Evolutionary conservation across 2,113 vertebrate genomes (phyloP).

Genomic region (Raja brachyura): DNA sequence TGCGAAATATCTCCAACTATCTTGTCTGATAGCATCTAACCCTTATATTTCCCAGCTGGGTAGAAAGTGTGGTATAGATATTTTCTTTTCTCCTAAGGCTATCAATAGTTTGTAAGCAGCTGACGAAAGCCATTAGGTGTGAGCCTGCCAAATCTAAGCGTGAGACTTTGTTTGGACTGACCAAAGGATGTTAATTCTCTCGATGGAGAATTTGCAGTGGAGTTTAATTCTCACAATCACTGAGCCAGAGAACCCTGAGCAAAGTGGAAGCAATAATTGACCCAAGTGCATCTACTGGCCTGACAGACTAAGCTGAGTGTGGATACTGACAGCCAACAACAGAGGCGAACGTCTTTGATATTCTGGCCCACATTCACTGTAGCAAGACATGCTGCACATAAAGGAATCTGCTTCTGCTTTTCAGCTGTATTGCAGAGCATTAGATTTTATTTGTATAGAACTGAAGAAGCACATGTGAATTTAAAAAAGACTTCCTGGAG

Average conservation of each 20-base stretch:
- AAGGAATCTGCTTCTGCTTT: neutral
- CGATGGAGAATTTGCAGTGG: too few relatives aligned
- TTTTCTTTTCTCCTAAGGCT: neutral
- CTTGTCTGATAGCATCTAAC: neutral
- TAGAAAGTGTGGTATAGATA: neutral
- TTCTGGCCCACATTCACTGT: neutral
- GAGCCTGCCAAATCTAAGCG: neutral
- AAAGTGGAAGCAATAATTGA: slow-evolving; percentile 2
- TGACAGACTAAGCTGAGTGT: neutral
- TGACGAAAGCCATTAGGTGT: neutral
- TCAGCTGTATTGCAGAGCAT: neutral
- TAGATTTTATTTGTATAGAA: neutral
- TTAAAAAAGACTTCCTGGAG: neutral
- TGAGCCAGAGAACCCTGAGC: neutral
- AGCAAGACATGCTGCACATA: neutral
- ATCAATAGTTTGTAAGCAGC: neutral
- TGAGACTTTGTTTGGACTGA: neutral
- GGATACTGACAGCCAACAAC: neutral
- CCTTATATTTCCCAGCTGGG: neutral
- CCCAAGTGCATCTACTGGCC: neutral
- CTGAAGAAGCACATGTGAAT: neutral
- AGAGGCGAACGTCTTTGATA: neutral
- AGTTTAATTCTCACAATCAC: neutral
- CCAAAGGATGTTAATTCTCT: neutral
- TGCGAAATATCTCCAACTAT: neutral